Evolutionary conservation across 2,113 vertebrate species (phyloP).

Genomic region (Sardina pilchardus): DNA sequence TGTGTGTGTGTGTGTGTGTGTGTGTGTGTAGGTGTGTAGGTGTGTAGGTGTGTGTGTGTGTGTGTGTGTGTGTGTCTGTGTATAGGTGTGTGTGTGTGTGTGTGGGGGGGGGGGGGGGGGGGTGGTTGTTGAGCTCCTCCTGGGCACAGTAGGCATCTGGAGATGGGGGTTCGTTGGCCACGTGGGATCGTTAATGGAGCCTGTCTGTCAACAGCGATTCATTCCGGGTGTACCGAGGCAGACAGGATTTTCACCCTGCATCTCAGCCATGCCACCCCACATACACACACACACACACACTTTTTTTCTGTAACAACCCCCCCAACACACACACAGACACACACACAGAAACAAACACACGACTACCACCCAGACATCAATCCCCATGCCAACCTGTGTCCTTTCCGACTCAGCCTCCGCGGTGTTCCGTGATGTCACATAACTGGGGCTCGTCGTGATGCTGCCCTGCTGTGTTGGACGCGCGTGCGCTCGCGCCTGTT

Average conservation of each 20-base stretch:
- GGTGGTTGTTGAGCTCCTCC: not conserved
- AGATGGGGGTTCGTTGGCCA: constrained; percentile 14
- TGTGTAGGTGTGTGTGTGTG: not conserved
- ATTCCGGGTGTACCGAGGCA: constrained; percentile 39
- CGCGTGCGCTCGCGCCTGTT: not conserved
- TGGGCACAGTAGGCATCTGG: constrained; percentile 31
- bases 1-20: not conserved
- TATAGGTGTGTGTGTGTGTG: not conserved
- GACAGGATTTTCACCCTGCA: constrained; percentile 33
- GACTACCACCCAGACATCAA: not conserved
- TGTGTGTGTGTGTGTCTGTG: too few relatives aligned
- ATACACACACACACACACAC: constrained; percentile 21
- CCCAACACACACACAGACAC: not conserved
- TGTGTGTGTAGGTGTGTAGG: too few relatives aligned
- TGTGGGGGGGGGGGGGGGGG: not conserved
- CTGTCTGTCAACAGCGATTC: constrained; percentile 59
- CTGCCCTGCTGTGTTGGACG: not conserved
- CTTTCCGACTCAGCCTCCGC: not conserved
- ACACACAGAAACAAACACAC: too few relatives aligned
- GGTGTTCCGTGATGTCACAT: constrained; percentile 48
- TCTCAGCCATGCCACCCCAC: too few relatives aligned
- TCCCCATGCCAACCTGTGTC: not conserved
- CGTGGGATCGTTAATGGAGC: constrained; percentile 37
- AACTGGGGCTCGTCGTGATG: constrained; percentile 58
- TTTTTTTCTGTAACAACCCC: not conserved